phyloP scores from a whole-genome alignment of 2,888 invertebrate genomes.

The Tetragonisca angustula region DNA sequence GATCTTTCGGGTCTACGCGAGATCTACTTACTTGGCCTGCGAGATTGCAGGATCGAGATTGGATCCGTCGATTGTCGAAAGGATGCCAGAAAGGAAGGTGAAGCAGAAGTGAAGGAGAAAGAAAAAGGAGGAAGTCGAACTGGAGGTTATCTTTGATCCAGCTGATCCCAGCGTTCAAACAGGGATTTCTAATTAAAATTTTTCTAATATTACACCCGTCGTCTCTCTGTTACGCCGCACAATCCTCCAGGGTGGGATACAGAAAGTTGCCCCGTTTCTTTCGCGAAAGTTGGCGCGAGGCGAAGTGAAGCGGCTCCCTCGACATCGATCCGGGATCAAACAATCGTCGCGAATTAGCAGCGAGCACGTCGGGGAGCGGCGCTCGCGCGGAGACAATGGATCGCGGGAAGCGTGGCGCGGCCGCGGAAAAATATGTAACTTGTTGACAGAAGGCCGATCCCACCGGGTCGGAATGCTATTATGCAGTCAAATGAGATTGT shows the following conservation, averaged over 20 bases:
- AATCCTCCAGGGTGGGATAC: neutral
- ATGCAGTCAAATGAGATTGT: slow-evolving; percentile 84
- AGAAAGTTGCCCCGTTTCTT: too few relatives aligned
- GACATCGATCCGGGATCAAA: slow-evolving; percentile 45
- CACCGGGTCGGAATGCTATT: slow-evolving; percentile 80
- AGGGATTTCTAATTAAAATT: too few relatives aligned
- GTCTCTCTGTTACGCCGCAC: neutral
- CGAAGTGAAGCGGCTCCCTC: neutral
- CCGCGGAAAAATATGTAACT: slow-evolving; percentile 81
- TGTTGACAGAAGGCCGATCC: slow-evolving; percentile 81
- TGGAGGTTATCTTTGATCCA: neutral
- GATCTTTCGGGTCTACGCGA: neutral
- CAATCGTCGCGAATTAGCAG: slow-evolving; percentile 64
- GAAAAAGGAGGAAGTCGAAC: neutral
- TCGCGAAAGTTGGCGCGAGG: too few relatives aligned
- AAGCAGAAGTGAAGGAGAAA: neutral
- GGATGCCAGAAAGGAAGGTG: neutral
- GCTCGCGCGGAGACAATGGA: slow-evolving; percentile 48
- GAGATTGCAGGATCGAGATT: neutral
- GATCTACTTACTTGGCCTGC: neutral
- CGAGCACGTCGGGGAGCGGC: slow-evolving; percentile 43
- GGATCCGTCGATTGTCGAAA: neutral
- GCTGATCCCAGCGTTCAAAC: too few relatives aligned
- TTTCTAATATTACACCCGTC: too few relatives aligned
- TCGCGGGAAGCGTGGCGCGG: slow-evolving; percentile 28